Evolutionary conservation across 2,113 vertebrate genomes (phyloP).

Genomic region (Ardeotis arabs): DNA sequence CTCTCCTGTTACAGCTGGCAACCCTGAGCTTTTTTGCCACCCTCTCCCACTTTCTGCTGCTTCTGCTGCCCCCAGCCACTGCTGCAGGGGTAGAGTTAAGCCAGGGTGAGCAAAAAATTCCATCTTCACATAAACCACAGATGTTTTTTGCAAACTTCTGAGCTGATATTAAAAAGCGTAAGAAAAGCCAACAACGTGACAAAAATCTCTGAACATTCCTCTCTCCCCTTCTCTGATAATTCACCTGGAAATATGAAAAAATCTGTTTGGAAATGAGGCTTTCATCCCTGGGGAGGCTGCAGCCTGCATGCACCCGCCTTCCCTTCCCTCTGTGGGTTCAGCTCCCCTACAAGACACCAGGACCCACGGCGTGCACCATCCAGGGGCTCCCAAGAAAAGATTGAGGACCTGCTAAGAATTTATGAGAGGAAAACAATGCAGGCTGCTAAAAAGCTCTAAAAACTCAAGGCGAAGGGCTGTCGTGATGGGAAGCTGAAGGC

Average conservation of each 20-base stretch:
- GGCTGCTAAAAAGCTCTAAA: not conserved
- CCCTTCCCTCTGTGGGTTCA: not conserved
- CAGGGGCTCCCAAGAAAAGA: not conserved
- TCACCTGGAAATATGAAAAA: not conserved
- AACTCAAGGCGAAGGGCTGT: not conserved
- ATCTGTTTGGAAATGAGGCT: not conserved
- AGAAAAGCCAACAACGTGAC: not conserved
- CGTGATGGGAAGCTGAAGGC: not conserved
- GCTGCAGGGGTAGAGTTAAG: not conserved
- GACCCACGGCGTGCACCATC: rapidly evolving
- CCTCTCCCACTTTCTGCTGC: not conserved
- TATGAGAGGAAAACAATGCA: not conserved
- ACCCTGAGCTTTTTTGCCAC: not conserved
- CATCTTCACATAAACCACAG: not conserved
- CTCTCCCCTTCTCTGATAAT: not conserved
- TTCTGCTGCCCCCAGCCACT: not conserved
- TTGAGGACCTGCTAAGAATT: not conserved
- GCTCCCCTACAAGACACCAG: not conserved
- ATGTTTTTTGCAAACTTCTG: not conserved
- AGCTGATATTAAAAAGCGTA: not conserved
- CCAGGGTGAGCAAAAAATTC: not conserved
- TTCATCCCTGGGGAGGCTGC: not conserved
- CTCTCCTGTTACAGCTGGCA: not conserved
- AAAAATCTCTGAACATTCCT: not conserved
- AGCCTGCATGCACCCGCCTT: not conserved